Evolutionary conservation across 2,113 vertebrate species (phyloP), one percentile per base, ranked within the genome.

Genomic region (Eclectus roratus): DNA sequence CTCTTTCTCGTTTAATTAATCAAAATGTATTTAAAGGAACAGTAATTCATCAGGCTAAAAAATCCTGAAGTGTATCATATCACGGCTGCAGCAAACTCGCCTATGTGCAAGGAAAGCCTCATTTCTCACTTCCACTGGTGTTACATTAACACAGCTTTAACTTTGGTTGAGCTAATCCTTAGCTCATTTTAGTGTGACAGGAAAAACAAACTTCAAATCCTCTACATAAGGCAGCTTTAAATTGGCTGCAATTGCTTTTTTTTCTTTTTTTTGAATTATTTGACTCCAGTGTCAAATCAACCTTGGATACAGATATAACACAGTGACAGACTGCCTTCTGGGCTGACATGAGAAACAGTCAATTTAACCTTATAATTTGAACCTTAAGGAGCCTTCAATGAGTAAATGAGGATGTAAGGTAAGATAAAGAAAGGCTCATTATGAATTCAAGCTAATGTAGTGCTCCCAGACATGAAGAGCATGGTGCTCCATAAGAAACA

Each of bases 181-280:
- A 74, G 91, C 56, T 86, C 64, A 86, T 86, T 90, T 91, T 39
- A 79, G 46, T 44, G 60, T 68, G 90, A 96, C 43, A 90, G 55
- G 68, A 74, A 95, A 96, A 96, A 86, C 33, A 93, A 91, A 93
- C 55, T 82, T 85, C 50, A 85, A 58, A 73, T 82, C 46, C 85
- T 84, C 73, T 58, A 65, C 47, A 25, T 37, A 69, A 88, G 46
- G 77, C 27, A 81, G 43, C 28, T 88, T 70, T 89, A 85, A 73
- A 73, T 37, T 83, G 56, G 5, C 31, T 90, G 56, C 16, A 27
- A 1, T 46, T 74, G 31, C 17, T 53, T 55, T 55, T 21, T 65
- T 31, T 44, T 24, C 13, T 46, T 28, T 33, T 47, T 44, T 46
- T 68, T 35, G 3, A 28, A 94, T 93, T 86, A 71, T 72, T 90